Conservation (phyloP, 2,113 vertebrate species). For the Elaphurus davidianus region DNA sequence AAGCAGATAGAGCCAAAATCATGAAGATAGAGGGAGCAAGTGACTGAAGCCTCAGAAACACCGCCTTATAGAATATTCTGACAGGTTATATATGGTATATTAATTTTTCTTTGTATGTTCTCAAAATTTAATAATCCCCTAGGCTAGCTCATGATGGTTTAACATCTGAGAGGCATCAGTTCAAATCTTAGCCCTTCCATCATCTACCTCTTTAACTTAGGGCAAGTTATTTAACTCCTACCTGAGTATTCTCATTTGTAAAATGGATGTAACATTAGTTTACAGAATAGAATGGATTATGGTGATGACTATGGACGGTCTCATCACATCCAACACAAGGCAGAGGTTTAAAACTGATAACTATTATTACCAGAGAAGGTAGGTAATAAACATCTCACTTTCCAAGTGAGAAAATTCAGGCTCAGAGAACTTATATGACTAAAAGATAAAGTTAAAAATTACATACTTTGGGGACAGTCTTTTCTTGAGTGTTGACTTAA, state of each 20-base stretch:
- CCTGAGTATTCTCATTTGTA: not conserved
- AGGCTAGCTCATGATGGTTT: not conserved
- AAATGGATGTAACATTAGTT: not conserved
- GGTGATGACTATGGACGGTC: not conserved
- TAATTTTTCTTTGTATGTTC: not conserved
- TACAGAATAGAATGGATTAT: not conserved
- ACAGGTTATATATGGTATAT: not conserved
- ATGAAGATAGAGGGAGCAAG: not conserved
- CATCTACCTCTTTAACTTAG: not conserved
- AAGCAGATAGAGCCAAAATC: not conserved
- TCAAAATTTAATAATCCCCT: not conserved
- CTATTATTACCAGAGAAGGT: not conserved
- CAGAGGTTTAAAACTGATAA: not conserved
- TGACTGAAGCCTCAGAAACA: not conserved
- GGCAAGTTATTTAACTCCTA: not conserved
- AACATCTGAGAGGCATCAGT: not conserved
- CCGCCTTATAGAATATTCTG: not conserved
- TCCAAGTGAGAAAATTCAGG: not conserved
- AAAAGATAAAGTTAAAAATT: not conserved
- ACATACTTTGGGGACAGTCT: not conserved
- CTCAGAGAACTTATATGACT: not conserved
- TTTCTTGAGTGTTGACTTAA: conserved; percentile 13
- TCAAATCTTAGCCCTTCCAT: not conserved
- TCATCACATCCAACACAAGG: not conserved
- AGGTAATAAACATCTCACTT: not conserved